Evolutionary conservation across 2,888 invertebrate species (phyloP), one percentile per base, ranked within the genome.

Genomic region (Falcaria lacertinaria): DNA sequence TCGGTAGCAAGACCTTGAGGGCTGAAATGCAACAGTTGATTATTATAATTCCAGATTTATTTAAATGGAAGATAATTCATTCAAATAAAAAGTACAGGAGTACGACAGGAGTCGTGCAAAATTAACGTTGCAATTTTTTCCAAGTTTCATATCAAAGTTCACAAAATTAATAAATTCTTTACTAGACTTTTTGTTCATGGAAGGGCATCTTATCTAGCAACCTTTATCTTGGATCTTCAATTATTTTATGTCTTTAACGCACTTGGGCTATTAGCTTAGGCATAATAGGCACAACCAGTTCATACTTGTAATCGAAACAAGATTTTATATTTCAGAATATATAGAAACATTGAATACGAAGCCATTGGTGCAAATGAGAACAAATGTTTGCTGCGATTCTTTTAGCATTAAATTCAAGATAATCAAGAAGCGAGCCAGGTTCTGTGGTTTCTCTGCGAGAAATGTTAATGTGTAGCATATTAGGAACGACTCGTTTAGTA

Each of bases 31-130:
- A 55, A 54, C 45, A 62, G 48, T 56, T 43, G 42, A 50, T 48
- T 43, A 51, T 48, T 11, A 58, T 62, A 61, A 59, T 62, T 63
- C 57, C 50, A 61, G 47, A 65, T 66, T 57, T 48, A 47, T 54
- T 28, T 13, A 39, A 37, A 37, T 8, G 22, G 37, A 4, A 22
- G n/a, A n/a, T n/a, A n/a, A n/a, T n/a, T n/a, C n/a, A n/a, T n/a
- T n/a, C n/a, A n/a, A n/a, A n/a, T n/a, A n/a, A n/a, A n/a, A n/a
- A n/a, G n/a, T n/a, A n/a, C n/a, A n/a, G n/a, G n/a, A n/a, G n/a
- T n/a, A n/a, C n/a, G n/a, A n/a, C n/a, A n/a, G n/a, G n/a, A 6
- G 22, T 22, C 22, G 22, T 6, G 3, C 22, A 22, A 22, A 6
- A 22, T 22, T 6, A 5, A 19, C 3, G 19, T 19, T 5, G 19